A percentile compares a stretch with the other conserved stretches of the same genome.
These are phyloP conservation scores for Drosophila novamexicana DNA, from an alignment of 1,140 invertebrate genomes.

Conservation along the genomic window DNA sequence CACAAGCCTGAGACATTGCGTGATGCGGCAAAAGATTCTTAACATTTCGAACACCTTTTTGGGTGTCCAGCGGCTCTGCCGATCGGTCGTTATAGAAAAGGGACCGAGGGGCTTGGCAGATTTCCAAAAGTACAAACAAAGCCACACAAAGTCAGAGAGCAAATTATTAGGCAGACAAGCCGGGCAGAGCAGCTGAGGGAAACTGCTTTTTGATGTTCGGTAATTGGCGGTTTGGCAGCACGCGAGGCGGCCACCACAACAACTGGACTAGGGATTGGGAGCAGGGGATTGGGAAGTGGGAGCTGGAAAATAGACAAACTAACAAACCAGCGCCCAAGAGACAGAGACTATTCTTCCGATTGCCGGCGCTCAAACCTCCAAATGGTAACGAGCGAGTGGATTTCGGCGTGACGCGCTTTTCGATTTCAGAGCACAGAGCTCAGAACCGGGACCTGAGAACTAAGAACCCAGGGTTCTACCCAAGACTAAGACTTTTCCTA, in stretches of 20 bases:
- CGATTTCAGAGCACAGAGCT: conserved; percentile 33
- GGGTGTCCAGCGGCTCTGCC: conserved; percentile 57
- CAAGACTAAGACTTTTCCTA: conserved; percentile 14
- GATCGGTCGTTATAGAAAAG: conserved; percentile 14
- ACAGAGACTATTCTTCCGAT: conserved; percentile 54
- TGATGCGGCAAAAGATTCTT: conserved; percentile 73
- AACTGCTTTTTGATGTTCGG: conserved; percentile 82
- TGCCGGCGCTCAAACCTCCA: conserved; percentile 63
- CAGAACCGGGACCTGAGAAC: conserved; percentile 2
- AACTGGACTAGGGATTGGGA: conserved; percentile 17
- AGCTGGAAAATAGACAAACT: conserved; percentile 7
- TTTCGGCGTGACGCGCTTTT: conserved; percentile 77
- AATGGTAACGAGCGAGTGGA: conserved; percentile 74
- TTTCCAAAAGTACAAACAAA: conserved; percentile 67
- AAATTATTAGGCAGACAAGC: conserved; percentile 75
- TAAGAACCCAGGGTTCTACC: not conserved
- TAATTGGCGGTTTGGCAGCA: conserved; percentile 82
- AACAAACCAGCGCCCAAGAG: conserved; percentile 26
- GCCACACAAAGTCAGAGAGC: conserved; percentile 74
- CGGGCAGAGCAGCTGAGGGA: conserved; percentile 53
- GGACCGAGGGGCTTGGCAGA: conserved; percentile 18
- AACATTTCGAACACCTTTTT: conserved; percentile 74
- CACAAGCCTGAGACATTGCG: conserved; percentile 55
- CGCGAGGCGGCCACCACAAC: conserved; percentile 61
- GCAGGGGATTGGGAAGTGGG: not conserved